These are phyloP conservation scores for Orientallactaga bullata DNA, from an alignment of 2,113 vertebrate species.

Conservation along the genomic window DNA sequence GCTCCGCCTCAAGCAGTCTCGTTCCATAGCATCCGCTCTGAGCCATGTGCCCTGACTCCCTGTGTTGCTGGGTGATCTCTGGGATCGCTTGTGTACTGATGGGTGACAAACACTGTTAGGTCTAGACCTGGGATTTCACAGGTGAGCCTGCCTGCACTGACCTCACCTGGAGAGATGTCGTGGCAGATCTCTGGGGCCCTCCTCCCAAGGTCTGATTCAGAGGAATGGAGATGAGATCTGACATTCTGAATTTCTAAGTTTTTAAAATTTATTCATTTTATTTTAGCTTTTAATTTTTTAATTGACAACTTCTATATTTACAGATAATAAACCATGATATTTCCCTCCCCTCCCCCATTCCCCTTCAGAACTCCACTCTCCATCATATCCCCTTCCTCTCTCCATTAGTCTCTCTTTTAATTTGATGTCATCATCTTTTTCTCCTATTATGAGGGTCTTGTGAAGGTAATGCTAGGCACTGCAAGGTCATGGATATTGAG, in stretches of 20 bases:
- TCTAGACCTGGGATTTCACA: background rate
- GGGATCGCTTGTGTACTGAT: background rate
- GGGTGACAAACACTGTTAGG: background rate
- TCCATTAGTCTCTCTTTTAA: no score
- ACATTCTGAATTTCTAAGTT: background rate
- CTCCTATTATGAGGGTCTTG: no score
- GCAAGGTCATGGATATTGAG: no score
- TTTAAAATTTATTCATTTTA: no score
- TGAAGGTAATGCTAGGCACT: no score
- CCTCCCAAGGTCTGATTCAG: background rate
- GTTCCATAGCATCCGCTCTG: background rate
- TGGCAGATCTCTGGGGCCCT: accelerated
- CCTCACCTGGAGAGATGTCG: background rate
- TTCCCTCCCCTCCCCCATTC: no score
- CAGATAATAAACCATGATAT: no score
- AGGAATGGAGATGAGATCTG: background rate
- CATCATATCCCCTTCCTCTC: no score
- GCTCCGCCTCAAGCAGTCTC: background rate
- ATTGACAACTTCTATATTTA: no score
- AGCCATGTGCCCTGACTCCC: background rate
- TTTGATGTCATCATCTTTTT: no score
- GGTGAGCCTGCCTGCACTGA: background rate
- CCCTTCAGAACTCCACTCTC: no score
- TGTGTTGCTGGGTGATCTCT: background rate
- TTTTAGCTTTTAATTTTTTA: no score